These are phyloP conservation scores for Typhlichthys subterraneus DNA, from an alignment of 2,797 vertebrate species.

Conservation along the genomic window DNA sequence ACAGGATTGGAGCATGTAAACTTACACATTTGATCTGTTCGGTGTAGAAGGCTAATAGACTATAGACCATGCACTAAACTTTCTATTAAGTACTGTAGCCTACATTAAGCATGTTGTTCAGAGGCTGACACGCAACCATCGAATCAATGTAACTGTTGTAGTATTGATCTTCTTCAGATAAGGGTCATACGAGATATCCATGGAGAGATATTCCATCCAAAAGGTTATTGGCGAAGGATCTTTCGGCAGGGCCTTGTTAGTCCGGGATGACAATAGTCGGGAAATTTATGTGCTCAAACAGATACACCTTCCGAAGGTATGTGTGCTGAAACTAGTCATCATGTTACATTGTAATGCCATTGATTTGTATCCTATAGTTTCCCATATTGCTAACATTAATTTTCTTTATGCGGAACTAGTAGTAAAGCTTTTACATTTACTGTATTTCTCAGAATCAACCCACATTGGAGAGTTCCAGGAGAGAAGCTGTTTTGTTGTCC, in stretches of 20 bases:
- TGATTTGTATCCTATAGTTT: too few species aligned
- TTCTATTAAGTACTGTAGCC: background rate
- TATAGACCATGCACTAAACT: too few species aligned
- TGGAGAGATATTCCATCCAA: constrained; percentile 84
- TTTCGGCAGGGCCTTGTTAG: constrained; percentile 86
- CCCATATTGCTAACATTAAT: background rate
- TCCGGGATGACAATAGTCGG: constrained; percentile 63
- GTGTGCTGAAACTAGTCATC: constrained; percentile 1
- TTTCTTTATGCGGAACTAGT: background rate
- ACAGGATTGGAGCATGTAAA: background rate
- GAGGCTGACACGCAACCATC: background rate
- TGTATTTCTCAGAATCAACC: constrained; percentile 73
- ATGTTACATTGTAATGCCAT: too few species aligned
- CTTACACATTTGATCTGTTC: background rate
- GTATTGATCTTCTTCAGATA: background rate
- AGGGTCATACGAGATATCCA: constrained; percentile 36
- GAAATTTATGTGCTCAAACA: constrained; percentile 86
- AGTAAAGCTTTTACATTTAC: constrained; percentile 20
- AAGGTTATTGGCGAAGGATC: constrained; percentile 86
- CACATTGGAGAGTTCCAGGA: constrained; percentile 75
- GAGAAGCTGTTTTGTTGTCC: constrained; percentile 87
- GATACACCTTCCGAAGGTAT: constrained; percentile 88
- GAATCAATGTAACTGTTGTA: background rate
- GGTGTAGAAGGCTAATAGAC: too few species aligned
- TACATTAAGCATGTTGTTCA: background rate